Conservation (phyloP, 2,888 invertebrate species). For the Aspidapion aeneum region DNA sequence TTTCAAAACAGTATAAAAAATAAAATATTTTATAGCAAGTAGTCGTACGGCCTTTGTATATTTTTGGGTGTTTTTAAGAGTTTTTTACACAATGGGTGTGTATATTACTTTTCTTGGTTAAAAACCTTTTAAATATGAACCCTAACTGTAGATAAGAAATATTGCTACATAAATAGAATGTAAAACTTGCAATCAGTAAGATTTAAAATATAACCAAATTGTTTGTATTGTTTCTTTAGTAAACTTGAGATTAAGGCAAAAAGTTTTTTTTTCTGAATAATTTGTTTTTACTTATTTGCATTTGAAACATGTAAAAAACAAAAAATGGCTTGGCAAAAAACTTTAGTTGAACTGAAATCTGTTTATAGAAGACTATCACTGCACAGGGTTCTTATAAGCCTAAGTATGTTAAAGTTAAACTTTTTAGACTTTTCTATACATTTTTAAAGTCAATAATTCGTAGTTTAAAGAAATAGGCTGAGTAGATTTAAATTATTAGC, state of each 20-base stretch:
- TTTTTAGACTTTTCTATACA: neutral
- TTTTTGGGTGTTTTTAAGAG: constrained; percentile 11
- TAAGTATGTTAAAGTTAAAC: neutral
- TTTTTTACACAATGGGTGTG: neutral
- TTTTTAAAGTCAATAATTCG: neutral
- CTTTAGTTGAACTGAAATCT: neutral
- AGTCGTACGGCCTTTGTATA: constrained; percentile 41
- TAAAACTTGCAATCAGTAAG: neutral
- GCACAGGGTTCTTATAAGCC: neutral
- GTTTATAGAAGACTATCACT: neutral
- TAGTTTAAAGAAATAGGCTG: neutral
- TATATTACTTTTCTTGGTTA: neutral
- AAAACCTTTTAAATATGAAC: neutral
- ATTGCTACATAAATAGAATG: too few species aligned
- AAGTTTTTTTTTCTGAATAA: too few species aligned
- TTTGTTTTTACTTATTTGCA: too few species aligned
- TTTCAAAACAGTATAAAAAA: neutral
- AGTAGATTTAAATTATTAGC: neutral
- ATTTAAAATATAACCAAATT: too few species aligned
- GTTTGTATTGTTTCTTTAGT: too few species aligned
- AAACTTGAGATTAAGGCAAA: too few species aligned
- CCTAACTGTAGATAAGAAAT: too few species aligned
- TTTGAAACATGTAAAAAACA: neutral
- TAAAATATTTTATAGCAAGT: constrained; percentile 34
- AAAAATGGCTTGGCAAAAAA: neutral